Evolutionary conservation across 2,113 vertebrate species (phyloP), one percentile per base, ranked within the genome.

Genomic region (Engystomops pustulosus): DNA sequence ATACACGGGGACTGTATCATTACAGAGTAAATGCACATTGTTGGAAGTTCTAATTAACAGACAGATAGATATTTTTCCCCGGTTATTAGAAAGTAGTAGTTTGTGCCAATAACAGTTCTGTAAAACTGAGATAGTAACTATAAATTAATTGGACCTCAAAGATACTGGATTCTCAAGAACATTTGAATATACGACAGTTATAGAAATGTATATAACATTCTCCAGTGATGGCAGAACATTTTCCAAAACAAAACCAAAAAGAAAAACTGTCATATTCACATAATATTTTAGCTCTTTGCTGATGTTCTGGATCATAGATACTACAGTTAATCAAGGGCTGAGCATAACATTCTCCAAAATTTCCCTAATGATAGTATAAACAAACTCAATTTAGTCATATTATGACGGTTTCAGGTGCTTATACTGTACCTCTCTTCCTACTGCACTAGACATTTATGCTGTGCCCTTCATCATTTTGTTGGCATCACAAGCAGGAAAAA

Each of bases 1-100:
- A 91, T 88, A 91, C 90, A 79, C 15, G 30, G 18, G 15, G 36
- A 15, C 51, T 72, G 34, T 82, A 74, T 82, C 25, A 34, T 30
- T 82, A 17, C 18, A 17, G 38, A 83, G 49, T 49, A 44, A 25
- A 17, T 25, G 4, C 18, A 58, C 18, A 32, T 25, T 34, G 27
- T 71, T 83, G 17, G 10, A 36, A 25, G 18, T 38, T 69, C 27
- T 51, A 51, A 83, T 76, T 83, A 83, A 75, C 45, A 30, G 49
- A 20, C 49, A 58, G 68, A 25, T 30, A 69, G n/a, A 69, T 70
- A 67, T 81, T 81, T 45, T 70, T 68, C 65, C 36, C 38, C 1
- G 17, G 60, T 30, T 68, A 68, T 68, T 78, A 78, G 75, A 41
- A 78, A 25, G 51, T 78, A n/a, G 20, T 55, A 8, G 51, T 60